These are phyloP conservation scores for Orthosia gracilis DNA, from an alignment of 2,888 invertebrate species.

Conservation along the genomic window DNA sequence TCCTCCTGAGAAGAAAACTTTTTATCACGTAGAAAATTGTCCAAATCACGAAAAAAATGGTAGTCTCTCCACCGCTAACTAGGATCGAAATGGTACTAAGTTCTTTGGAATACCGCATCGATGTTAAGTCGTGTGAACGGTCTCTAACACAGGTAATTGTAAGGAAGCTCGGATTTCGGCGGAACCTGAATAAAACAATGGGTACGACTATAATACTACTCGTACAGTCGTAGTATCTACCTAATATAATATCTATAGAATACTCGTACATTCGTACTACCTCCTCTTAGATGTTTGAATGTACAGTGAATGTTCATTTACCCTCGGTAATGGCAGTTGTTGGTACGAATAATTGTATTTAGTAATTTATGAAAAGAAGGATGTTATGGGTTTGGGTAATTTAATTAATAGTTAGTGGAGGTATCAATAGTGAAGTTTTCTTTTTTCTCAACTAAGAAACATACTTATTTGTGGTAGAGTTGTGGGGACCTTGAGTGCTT, in stretches of 20 bases:
- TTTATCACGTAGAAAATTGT: no score
- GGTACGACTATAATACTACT: constrained; percentile 6
- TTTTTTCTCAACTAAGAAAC: not conserved
- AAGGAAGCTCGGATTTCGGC: constrained; percentile 5
- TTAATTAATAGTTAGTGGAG: not conserved
- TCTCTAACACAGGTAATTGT: not conserved
- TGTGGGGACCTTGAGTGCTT: no score
- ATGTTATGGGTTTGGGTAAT: not conserved
- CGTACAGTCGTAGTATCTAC: not conserved
- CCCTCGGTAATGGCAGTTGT: not conserved
- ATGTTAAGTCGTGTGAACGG: not conserved
- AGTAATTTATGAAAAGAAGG: constrained; percentile 8
- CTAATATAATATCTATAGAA: not conserved
- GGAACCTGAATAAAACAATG: constrained; percentile 45
- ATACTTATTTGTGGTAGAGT: no score
- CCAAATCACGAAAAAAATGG: no score
- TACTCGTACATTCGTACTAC: no score
- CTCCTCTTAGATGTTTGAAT: no score
- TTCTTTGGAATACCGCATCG: not conserved
- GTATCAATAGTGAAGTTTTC: not conserved
- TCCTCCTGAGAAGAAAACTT: no score
- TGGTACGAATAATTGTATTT: constrained; percentile 10
- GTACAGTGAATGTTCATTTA: not conserved
- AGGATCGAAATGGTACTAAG: not conserved
- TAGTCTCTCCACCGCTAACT: no score